Base-by-base conservation (phyloP, 2,113 vertebrate genomes). In the Saccopteryx leptura region DNA sequence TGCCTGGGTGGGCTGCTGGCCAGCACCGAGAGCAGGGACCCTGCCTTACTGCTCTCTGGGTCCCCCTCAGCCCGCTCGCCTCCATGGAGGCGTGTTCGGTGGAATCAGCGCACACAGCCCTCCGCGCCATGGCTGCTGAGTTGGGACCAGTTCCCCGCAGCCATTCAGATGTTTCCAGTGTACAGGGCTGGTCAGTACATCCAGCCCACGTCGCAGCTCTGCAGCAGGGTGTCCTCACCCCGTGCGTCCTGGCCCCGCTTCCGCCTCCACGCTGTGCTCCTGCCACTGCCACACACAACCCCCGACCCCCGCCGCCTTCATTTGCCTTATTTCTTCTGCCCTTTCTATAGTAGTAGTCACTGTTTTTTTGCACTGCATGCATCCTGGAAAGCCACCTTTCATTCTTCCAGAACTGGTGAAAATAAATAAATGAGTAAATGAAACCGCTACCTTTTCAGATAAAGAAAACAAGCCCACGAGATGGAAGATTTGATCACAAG, bases 391-490 rank as follows among this genome's bases (percentile, higher is more conserved):
- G 21, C 28, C 48, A 87, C 46, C 5, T 52, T 60, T n/a, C 1
- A 5, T 56, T 58, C 66, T 96, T 90, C 61, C 23, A 31, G 11
- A 52, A 9, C 50, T 58, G 23, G 23, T 21, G 4, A 33, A 50
- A 71, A 81, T 69, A 50, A 68, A 72, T 65, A 31, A 72, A 11
- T 18, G 15, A 90, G 39, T 68, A 26, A 58, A 19, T 68, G 52
- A 68, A 75, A 33, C 7, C 18, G 60, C 56, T 26, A 3, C 69
- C 69, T 54, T 88, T 56, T 89, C 65, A 93, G 69, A 52, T 75
- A 60, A 91, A 78, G 78, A 87, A 68, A 84, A 85, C 23, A 90
- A 76, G 48, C 54, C 71, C 31, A 39, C 52, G 10, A 56, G 31
- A 48, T 12, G 54, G 56, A 46, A 60, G 31, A 23, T 65, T 60